Conservation (phyloP, 64 coral and sea anemone species). For the Exaiptasia diaphana region DNA sequence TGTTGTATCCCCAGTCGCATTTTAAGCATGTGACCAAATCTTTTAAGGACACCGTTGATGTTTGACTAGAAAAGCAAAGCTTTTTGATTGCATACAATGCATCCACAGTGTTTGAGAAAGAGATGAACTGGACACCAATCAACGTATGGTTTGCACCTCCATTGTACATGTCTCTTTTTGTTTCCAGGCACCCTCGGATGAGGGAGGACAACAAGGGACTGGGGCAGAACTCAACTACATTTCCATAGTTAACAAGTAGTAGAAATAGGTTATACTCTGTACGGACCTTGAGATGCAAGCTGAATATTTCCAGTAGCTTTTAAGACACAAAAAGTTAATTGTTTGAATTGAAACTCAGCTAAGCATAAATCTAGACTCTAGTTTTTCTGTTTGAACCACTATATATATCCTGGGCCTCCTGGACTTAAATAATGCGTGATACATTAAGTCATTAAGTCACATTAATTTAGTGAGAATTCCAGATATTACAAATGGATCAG, state of each 20-base stretch:
- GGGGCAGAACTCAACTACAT: constrained; percentile 58
- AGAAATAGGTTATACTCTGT: constrained; percentile 49
- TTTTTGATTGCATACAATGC: constrained; percentile 73
- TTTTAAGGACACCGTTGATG: constrained; percentile 35
- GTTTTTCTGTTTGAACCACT: too few relatives aligned
- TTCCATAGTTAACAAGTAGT: constrained; percentile 70
- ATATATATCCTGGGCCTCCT: too few relatives aligned
- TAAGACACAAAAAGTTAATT: not conserved
- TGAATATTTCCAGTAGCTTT: constrained; percentile 44
- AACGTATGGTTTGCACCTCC: constrained; percentile 68
- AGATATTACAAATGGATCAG: too few relatives aligned
- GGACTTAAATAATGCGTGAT: too few relatives aligned
- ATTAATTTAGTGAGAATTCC: too few relatives aligned
- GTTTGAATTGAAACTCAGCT: not conserved
- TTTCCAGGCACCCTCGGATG: constrained; percentile 73
- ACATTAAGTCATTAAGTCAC: too few relatives aligned
- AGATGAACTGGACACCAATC: constrained; percentile 52
- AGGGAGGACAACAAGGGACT: constrained; percentile 71
- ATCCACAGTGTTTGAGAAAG: constrained; percentile 61
- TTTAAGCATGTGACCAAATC: constrained; percentile 70
- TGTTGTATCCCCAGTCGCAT: constrained; percentile 64
- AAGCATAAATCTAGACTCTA: too few relatives aligned
- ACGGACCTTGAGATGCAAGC: constrained; percentile 34
- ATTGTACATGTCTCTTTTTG: constrained; percentile 71
- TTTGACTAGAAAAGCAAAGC: constrained; percentile 77